These are phyloP conservation scores for Eilema depressum DNA, from an alignment of 2,888 invertebrate species.

Conservation along the genomic window DNA sequence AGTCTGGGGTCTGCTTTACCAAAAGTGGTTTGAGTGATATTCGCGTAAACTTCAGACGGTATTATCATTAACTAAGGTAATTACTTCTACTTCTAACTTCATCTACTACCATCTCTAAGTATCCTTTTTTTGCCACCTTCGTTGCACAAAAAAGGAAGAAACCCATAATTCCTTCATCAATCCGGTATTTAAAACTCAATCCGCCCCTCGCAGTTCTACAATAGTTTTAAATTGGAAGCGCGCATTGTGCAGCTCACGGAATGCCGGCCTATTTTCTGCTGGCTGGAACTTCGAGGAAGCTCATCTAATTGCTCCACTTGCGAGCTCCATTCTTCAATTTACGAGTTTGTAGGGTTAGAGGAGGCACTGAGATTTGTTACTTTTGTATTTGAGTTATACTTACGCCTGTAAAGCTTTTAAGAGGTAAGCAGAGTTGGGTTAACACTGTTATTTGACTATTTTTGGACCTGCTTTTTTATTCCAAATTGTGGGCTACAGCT, in stretches of 20 bases:
- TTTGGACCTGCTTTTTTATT: no score
- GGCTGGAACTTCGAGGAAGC: conserved; percentile 20
- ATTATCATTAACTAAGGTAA: no score
- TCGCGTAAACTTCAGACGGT: no score
- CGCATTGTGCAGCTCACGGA: conserved; percentile 41
- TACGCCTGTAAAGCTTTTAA: no score
- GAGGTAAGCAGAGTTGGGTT: no score
- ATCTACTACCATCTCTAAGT: neutral
- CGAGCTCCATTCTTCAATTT: conserved; percentile 7
- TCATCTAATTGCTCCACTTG: conserved; percentile 46
- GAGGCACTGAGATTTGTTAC: neutral
- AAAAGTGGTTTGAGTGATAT: no score
- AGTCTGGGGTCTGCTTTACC: no score
- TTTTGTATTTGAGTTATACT: neutral
- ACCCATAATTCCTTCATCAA: neutral
- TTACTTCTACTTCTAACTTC: no score
- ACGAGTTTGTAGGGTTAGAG: neutral
- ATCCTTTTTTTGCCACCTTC: neutral
- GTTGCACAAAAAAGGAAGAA: neutral
- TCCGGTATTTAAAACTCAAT: conserved; percentile 18
- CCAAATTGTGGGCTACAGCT: no score
- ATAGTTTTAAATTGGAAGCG: conserved; percentile 54
- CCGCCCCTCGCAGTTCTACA: conserved; percentile 28
- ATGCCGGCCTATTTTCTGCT: conserved; percentile 42
- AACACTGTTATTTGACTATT: no score